Evolutionary conservation across 1,140 invertebrate species (phyloP), one percentile per base, ranked within the genome.

Genomic region (Bombus superbus): DNA sequence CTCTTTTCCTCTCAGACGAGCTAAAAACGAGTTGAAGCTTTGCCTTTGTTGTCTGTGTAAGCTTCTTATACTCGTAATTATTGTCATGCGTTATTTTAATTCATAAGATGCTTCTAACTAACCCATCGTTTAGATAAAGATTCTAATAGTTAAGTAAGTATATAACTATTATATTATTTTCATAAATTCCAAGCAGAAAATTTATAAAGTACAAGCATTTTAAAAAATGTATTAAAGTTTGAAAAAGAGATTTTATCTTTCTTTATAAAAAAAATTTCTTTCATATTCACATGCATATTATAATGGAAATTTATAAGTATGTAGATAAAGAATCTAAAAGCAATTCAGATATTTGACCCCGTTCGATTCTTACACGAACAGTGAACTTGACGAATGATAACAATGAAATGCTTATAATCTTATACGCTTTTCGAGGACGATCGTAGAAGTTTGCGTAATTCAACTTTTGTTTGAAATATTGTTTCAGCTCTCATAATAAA

Each of bases 111-210:
- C 47, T 75, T 74, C 13, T 64, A 42, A 85, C 6, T 85, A 74
- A 81, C 25, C 79, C 15, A 59, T 68, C 44, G 28, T 64, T 72
- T 85, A 85, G 42, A 75, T 57, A 68, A 22, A 81, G 11, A 40
- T 18, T 75, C 38, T 66, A 62, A 66, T 74, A 75, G 3, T 81
- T 81, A 85, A 81, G 83, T 80, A 74, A 81, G 62, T 85, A 68
- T 85, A 53, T 53, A 13, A 64, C 5, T 32, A 78, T 64, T 25
- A 64, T n/a, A 66, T 40, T 44, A 42, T 40, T 66, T 73, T 53
- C 28, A 13, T 25, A 28, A 81, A 85, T 81, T 85, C 78, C 78
- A 81, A 81, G 83, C 83, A 85, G 78, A 85, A 85, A 74, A 74
- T 81, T 81, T 35, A 47, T 9, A 40, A 73, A 25, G 32, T 18